A percentile compares a stretch with the other conserved stretches of the same genome.
These are phyloP conservation scores for Rhopalosiphum nymphaeae DNA, from an alignment of 2,888 invertebrate genomes.

Conservation along the genomic window DNA sequence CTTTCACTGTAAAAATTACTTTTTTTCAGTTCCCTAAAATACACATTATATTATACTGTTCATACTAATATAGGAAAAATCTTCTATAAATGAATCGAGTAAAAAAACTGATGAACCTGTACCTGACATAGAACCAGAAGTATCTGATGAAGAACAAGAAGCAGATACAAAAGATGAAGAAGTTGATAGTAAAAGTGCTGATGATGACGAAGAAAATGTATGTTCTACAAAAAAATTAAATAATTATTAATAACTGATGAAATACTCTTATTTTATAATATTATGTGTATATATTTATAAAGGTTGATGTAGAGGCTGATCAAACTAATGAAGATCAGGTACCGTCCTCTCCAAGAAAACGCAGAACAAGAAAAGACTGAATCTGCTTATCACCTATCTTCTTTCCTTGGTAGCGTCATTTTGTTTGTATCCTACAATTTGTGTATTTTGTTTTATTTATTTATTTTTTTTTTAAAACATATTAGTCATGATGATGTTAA, in stretches of 20 bases:
- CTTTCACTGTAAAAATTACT: neutral
- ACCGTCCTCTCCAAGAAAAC: conserved; percentile 67
- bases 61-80: conserved; percentile 70
- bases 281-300: conserved; percentile 20
- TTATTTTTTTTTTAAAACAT: conserved; percentile 34
- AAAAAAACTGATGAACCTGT: conserved; percentile 82
- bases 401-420: conserved; percentile 42
- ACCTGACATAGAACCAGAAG: conserved; percentile 73
- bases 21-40: neutral
- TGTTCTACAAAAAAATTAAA: conserved; percentile 24
- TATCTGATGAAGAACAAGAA: conserved; percentile 68
- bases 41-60: conserved; percentile 11
- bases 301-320: conserved; percentile 65
- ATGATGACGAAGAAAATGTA: conserved; percentile 61
- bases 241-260: neutral
- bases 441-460: conserved; percentile 48
- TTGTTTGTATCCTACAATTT: conserved; percentile 62
- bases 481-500: conserved; percentile 55
- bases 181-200: conserved; percentile 69
- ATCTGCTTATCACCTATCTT: conserved; percentile 44
- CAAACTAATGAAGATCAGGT: conserved; percentile 63
- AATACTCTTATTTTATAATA: neutral
- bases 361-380: conserved; percentile 68
- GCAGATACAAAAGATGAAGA: conserved; percentile 70
- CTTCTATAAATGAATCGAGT: conserved; percentile 72